These are phyloP conservation scores for Gavialis gangeticus DNA, from an alignment of 2,113 vertebrate species.

Conservation along the genomic window DNA sequence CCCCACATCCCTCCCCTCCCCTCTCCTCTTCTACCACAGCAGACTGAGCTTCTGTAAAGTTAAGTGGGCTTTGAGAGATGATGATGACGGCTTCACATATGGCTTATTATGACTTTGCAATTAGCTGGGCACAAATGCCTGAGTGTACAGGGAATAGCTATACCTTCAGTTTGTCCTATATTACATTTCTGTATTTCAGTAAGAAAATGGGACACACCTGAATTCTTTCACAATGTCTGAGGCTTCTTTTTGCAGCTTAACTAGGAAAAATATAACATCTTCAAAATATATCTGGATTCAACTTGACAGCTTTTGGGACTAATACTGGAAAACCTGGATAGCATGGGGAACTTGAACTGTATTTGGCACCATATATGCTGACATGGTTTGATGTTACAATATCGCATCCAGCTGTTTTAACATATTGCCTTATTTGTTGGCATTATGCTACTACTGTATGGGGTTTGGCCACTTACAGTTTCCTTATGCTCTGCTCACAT, in stretches of 20 bases:
- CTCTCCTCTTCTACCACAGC: too few species aligned
- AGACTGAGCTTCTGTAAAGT: neutral
- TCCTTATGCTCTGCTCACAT: neutral
- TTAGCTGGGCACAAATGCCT: neutral
- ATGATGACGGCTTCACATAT: neutral
- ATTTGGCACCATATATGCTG: accelerated
- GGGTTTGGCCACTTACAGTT: neutral
- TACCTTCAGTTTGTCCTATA: neutral
- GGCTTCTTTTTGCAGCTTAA: neutral
- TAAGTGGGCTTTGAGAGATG: neutral
- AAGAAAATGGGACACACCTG: neutral
- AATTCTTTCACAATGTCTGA: neutral
- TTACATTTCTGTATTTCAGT: neutral
- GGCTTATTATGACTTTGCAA: neutral
- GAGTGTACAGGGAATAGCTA: accelerated
- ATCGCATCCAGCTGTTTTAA: neutral
- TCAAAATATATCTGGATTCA: neutral
- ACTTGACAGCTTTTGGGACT: neutral
- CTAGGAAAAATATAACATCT: neutral
- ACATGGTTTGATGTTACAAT: neutral
- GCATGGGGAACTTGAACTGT: neutral
- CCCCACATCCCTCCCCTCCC: too few species aligned
- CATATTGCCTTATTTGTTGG: neutral
- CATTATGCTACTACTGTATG: neutral
- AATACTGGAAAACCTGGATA: neutral